Conservation (phyloP, 2,888 invertebrate species). For the Tachina lurida region DNA sequence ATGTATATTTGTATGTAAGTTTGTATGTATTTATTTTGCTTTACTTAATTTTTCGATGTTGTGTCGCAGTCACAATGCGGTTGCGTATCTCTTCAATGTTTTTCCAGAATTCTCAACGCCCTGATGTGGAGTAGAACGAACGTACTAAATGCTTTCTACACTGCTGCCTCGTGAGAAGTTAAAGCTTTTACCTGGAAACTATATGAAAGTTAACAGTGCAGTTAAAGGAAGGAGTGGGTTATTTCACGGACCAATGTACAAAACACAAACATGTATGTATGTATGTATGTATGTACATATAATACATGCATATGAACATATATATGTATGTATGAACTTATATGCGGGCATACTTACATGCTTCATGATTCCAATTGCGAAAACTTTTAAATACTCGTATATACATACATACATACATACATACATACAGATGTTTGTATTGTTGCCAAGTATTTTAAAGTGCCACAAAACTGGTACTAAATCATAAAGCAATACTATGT, state of each 20-base stretch:
- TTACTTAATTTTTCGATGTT: background rate
- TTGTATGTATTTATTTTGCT: background rate
- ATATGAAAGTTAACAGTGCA: background rate
- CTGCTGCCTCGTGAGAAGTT: background rate
- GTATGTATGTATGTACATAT: background rate
- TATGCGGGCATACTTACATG: too few relatives aligned
- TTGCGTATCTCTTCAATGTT: conserved; percentile 49
- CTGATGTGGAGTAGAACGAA: conserved; percentile 35
- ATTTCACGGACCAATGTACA: background rate
- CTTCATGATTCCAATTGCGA: background rate
- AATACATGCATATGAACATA: background rate
- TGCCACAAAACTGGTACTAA: background rate
- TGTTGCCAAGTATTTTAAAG: conserved; percentile 6
- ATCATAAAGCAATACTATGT: background rate
- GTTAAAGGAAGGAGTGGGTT: background rate
- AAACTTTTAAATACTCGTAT: background rate
- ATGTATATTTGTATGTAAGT: conserved; percentile 5
- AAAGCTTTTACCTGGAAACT: background rate
- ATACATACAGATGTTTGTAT: background rate
- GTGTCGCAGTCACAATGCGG: conserved; percentile 49
- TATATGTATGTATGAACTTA: background rate
- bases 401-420: too few relatives aligned
- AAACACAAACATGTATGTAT: background rate
- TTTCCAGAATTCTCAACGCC: conserved; percentile 61
- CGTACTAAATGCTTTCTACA: conserved; percentile 11